Base-by-base conservation (phyloP, 2,888 invertebrate genomes). In the Eulithis prunata region DNA sequence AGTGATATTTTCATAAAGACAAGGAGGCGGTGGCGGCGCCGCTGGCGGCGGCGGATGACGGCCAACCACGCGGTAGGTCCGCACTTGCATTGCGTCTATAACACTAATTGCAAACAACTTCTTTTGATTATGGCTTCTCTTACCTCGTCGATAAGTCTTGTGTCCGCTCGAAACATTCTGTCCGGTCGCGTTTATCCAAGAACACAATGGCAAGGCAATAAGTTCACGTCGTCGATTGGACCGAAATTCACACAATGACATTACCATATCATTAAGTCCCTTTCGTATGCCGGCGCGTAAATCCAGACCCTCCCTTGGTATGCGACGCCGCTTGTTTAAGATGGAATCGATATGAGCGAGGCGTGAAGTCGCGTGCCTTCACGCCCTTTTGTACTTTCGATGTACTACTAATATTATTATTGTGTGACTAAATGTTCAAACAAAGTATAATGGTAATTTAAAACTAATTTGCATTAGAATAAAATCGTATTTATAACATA, bases 101-200 rank as follows among this genome's bases (percentile, higher is more conserved):
- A 84, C 85, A 84, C 89, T 89, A 90, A 91, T 90, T 90, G 87
- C 88, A 78, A 80, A 78, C 86, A 83, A 85, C 85, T 86, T 87
- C 85, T 86, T 41, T 41, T 41, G 41, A 41, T 41, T 41, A 41
- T 41, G 10, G 41, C 41, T 10, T 41, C 41, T 41, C 41, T 86
- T 84, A 82, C 88, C 85, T 86, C 87, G 88, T 91, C 88, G 88
- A 90, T 89, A 88, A 81, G 81, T 76, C 81, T 78, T 80, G 79
- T 83, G 82, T 80, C 80, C 79, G 78, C 77, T 75, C 74, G 12
- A 76, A 49, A 82, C 79, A 82, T 85, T 67, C 47, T 59, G 59
- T 67, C 47, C 53, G 21, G 47, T 67, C 56, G 60, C 57, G 58
- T 70, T 62, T 62, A 62, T 63, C 62, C 64, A 60, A 59, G 61